Percentiles rank a stretch among this genome's conserved stretches.
Evolutionary conservation across 2,888 invertebrate species (phyloP).

Genomic region (Nineta flava): DNA sequence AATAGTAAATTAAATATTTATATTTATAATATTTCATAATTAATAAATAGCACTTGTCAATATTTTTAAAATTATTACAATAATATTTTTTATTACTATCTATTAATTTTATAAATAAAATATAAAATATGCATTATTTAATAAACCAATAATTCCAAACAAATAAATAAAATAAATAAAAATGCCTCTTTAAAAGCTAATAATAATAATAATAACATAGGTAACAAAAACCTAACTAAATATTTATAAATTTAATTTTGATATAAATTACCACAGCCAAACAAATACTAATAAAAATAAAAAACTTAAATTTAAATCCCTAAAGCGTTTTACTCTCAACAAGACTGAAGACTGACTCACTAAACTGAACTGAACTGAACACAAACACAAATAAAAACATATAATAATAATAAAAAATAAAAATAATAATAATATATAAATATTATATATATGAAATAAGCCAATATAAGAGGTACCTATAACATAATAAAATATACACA

Average conservation of each 20-base stretch:
- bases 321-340: not conserved
- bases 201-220: not conserved
- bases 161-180: no score
- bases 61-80: no score
- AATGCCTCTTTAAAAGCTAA: not conserved
- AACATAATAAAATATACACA: not conserved
- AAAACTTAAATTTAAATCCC: not conserved
- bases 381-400: not conserved
- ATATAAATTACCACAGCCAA: constrained; percentile 6
- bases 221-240: no score
- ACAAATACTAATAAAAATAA: constrained; percentile 4
- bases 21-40: no score
- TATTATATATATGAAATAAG: no score
- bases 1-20: no score
- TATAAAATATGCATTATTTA: no score
- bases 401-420: not conserved
- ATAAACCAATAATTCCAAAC: no score
- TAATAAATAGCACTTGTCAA: no score
- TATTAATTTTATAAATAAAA: no score
- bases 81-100: no score
- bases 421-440: no score
- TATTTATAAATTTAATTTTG: not conserved
- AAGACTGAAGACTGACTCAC: not conserved
- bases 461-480: not conserved
- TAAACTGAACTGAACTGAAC: not conserved